Evolutionary conservation across 2,888 invertebrate species (phyloP), one percentile per base, ranked within the genome.

Genomic region (Zhuqinia jingwanae): DNA sequence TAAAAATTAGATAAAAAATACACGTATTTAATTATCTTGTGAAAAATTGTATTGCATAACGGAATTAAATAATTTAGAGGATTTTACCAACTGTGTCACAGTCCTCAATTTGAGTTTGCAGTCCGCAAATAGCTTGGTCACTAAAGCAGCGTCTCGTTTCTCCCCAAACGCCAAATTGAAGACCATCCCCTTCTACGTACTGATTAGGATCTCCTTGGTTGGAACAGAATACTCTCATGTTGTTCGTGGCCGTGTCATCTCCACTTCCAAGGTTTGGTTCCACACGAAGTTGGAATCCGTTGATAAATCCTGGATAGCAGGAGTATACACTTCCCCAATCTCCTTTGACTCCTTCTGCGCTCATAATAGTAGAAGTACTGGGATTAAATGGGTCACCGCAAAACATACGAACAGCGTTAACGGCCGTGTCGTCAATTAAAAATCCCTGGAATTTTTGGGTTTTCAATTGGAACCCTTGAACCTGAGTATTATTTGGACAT

Each of bases 61-160:
- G n/a, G n/a, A n/a, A n/a, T n/a, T n/a, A n/a, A n/a, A n/a, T n/a
- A n/a, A n/a, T n/a, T n/a, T n/a, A n/a, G n/a, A n/a, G n/a, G n/a
- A n/a, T n/a, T 63, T 20, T 77, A 79, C 42, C 63, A 47, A 1
- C 17, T 8, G 56, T 85, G 27, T 13, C 0, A n/a, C 50, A 75
- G n/a, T 3, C 22, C 25, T 81, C 58, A 15, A 89, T 77, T 50
- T 89, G 89, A n/a, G 89, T 89, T 58, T 85, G 80, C 3, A 89
- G n/a, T 11, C 84, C 86, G 73, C 88, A 89, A 77, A 88, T 17
- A 13, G 65, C 87, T 45, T 88, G 60, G 30, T 83, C 70, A 11
- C 45, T 58, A 2, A 13, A 70, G 45, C 89, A 89, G 15, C 56
- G 30, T 30, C 30, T 17, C n/a, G 6, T 58, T 13, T 73, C 75